Percentiles rank a stretch among this genome's conserved stretches.
Conservation (phyloP, 1,140 invertebrate species). For the Cecropterus lyciades region DNA sequence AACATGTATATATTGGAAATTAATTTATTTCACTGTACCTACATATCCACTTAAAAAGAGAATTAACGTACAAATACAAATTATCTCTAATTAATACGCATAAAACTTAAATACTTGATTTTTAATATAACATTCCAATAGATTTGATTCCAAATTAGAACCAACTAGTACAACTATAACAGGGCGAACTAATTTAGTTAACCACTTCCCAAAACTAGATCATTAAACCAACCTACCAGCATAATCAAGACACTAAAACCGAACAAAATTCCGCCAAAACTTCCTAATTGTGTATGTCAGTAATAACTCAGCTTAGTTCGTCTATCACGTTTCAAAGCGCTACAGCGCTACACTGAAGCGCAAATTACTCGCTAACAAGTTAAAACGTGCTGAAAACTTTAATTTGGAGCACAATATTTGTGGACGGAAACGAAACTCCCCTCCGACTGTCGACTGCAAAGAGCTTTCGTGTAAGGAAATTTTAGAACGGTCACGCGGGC, state of each 20-base stretch:
- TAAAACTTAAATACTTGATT: no score
- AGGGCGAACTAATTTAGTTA: neutral
- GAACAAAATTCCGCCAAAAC: constrained; percentile 17
- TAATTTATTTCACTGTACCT: no score
- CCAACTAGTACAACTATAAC: neutral
- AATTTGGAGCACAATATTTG: constrained; percentile 66
- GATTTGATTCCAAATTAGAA: neutral
- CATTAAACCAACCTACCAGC: constrained; percentile 10
- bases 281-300: constrained; percentile 27
- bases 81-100: no score
- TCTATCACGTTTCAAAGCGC: constrained; percentile 29
- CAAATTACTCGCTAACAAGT: constrained; percentile 59
- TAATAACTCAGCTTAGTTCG: constrained; percentile 29
- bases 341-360: constrained; percentile 21
- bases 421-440: constrained; percentile 54
- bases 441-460: constrained; percentile 68
- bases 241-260: constrained; percentile 26
- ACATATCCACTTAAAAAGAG: no score
- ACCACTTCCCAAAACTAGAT: neutral
- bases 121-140: no score
- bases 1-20: no score
- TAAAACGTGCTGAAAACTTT: constrained; percentile 64
- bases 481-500: constrained; percentile 64
- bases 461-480: constrained; percentile 69
- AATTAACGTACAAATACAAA: no score